These are phyloP conservation scores for Proisotoma minuta DNA, from an alignment of 2,888 invertebrate genomes.

Conservation along the genomic window DNA sequence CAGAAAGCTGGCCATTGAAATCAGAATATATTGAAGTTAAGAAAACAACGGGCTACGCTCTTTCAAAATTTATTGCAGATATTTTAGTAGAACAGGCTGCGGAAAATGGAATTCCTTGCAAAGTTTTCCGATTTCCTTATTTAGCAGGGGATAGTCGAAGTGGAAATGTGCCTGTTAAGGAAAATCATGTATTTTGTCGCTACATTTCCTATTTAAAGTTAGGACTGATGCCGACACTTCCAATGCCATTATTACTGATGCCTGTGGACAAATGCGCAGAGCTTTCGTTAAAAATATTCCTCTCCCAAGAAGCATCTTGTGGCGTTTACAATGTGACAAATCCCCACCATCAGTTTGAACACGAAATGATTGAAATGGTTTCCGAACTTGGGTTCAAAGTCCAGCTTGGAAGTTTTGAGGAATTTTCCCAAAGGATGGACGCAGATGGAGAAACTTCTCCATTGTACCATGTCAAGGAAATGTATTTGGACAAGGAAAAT, in stretches of 20 bases:
- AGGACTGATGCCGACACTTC: slow-evolving; percentile 12
- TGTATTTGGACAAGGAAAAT: not conserved
- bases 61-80: slow-evolving; percentile 35
- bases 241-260: slow-evolving; percentile 17
- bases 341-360: slow-evolving; percentile 5
- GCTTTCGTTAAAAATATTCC: slow-evolving; percentile 20
- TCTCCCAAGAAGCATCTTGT: slow-evolving; percentile 18
- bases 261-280: slow-evolving; percentile 29
- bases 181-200: slow-evolving; percentile 30
- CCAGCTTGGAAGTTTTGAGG: not conserved
- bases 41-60: slow-evolving; percentile 33
- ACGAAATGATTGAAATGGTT: slow-evolving; percentile 11
- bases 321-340: slow-evolving; percentile 34
- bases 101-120: slow-evolving; percentile 33
- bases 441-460: not conserved
- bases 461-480: not conserved
- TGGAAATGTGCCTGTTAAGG: slow-evolving; percentile 21
- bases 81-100: slow-evolving; percentile 26
- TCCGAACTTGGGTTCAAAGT: not conserved
- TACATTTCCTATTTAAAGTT: slow-evolving; percentile 27
- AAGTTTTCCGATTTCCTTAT: slow-evolving; percentile 28
- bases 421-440: not conserved
- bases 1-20: slow-evolving; percentile 29
- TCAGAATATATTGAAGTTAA: no score
- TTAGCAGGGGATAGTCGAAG: slow-evolving; percentile 30